Evolutionary conservation across 2,113 vertebrate genomes (phyloP), one percentile per base, ranked within the genome.

Genomic region (Antechinus flavipes): DNA sequence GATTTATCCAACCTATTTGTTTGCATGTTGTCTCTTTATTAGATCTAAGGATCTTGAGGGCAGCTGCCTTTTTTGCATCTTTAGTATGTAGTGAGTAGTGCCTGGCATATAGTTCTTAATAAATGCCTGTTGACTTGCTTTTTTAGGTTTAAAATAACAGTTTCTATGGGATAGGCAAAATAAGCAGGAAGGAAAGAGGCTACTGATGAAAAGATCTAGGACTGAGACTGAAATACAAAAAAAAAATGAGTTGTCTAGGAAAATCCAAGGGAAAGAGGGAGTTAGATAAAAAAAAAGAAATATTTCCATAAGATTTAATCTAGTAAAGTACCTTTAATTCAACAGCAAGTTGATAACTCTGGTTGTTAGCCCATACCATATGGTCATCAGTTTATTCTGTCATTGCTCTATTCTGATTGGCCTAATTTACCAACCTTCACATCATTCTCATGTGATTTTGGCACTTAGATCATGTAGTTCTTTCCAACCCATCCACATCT

Each of bases 321-420:
- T 50, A 54, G 46, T 24, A 90, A 96, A 93, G 22, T 93, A 93
- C 10, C 68, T 76, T 89, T 89, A 84, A 93, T 91, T 56, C 8
- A 91, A 92, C 92, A 90, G 42, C 22, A 42, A 42, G 6, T 42
- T 42, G n/a, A 22, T 84, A 84, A 84, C 30, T 68, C 27, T 42
- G 42, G 14, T 42, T 42, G 16, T 42, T 84, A 84, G 68, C 35
- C 2, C 16, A 84, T 42, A 42, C 35, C 27, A 35, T 84, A n/a
- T 42, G 35, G n/a, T 16, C 16, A 84, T 14, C 5, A 42, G 35
- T 84, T 84, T 84, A 84, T 84, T 84, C 16, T 84, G 68, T 16
- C n/a, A 42, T 84, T 22, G 14, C 35, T 84, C 35, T 8, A 84
- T 1, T n/a, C 7, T 84, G 19, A n/a, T n/a, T 84, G n/a, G 1